Base-by-base conservation (phyloP, 2,113 vertebrate genomes). In the Noturus placidus region DNA sequence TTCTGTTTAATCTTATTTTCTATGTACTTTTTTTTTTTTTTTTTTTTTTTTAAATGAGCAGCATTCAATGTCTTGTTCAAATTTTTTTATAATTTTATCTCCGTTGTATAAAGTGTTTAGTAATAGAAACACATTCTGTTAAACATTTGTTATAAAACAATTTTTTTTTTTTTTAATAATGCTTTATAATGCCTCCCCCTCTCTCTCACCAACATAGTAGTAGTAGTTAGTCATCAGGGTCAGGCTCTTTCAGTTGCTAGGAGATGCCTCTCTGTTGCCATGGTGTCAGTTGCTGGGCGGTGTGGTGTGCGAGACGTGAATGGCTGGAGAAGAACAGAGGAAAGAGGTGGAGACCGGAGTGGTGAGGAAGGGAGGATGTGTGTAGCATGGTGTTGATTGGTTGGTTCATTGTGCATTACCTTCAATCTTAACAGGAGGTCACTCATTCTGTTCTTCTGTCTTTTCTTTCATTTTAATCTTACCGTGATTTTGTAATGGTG, bases 221-320 rank as follows among this genome's bases (percentile, higher is more conserved):
- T 90, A 46, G 84, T 89, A 88, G 80, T 89, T 91, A 92, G 88
- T 92, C 87, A 76, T 76, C 84, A 93, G 94, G 93, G 93, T 93
- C 92, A 94, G 91, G 91, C 92, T 93, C 94, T 88, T 92, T 92
- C 94, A 83, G 95, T 96, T 96, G 95, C 95, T 95, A 95, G 93
- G 95, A 94, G 95, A 96, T 95, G 94, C 92, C 91, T 93, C 93
- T 88, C 90, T 90, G 95, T 96, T 95, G 95, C 95, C 90, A 92
- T 95, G 94, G 94, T 85, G 89, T 83, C 92, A 87, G 95, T 95
- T 90, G 94, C 93, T 95, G 93, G 95, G 94, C 93, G 94, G 93
- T 92, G 93, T 93, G 92, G 89, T 82, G 56, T 86, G 87, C 70
- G 88, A 86, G 87, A 82, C 81, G 88, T 84, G 84, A 88, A 61